Evolutionary conservation across 2,888 invertebrate species (phyloP), one percentile per base, ranked within the genome.

Genomic region (Dicyrtoma fusca): DNA sequence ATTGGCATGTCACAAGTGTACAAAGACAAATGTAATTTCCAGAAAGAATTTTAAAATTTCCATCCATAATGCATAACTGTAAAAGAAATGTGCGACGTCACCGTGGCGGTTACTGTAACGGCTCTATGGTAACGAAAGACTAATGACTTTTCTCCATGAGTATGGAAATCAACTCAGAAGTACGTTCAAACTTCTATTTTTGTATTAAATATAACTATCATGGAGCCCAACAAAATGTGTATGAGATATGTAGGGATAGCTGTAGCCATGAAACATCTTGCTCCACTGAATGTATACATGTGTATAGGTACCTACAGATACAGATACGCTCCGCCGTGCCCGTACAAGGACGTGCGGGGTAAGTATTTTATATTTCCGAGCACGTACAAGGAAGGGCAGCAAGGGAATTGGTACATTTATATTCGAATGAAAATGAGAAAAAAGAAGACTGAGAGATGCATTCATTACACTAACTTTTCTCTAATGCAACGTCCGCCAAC

Each of bases 341-440:
- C 19, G 23, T 6, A 11, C 34, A 34, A 34, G 8, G 4, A 34
- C 34, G 34, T 34, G 34, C 34, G 8, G 34, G 3, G 3, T 34
- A 5, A 3, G 34, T 34, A 34, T 34, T 34, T 34, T 34, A 34
- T 5, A 34, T 34, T 34, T 34, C 34, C 34, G 8, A 34, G 26
- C 61, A 42, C 42, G 42, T 42, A 61, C 1, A n/a, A 49, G 5
- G 49, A 49, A n/a, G 17, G 49, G 17, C 42, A n/a, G 4, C 42
- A 5, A 14, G 61, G 61, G 61, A 61, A 61, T 61, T 61, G 34
- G 42, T 17, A 61, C 61, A 61, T 59, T 59, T 61, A 42, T 17
- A 61, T 61, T 61, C 19, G 57, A 57, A 21, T 26, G 42, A 42
- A 61, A n/a, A 61, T 61, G 61, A 61, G 42, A 61, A 61, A 42